Percentiles rank a stretch among this genome's conserved stretches.
These are phyloP conservation scores for Portunus trituberculatus DNA, from an alignment of 1,140 invertebrate genomes.

Conservation along the genomic window DNA sequence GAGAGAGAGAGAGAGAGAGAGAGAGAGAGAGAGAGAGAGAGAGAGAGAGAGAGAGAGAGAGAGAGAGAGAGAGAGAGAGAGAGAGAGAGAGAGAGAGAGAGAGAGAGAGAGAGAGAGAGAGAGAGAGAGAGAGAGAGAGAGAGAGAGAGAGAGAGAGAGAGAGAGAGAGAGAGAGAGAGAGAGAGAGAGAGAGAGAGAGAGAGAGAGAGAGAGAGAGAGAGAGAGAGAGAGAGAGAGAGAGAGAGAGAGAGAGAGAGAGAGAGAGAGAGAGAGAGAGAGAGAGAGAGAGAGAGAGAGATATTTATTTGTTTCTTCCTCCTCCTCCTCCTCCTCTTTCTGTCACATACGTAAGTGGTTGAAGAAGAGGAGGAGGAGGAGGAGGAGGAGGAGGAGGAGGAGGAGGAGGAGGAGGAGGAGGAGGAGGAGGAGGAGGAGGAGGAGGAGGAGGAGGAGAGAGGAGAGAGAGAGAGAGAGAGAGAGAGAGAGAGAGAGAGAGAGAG, in stretches of 20 bases:
- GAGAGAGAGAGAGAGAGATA: slow-evolving; percentile 17
- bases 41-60: slow-evolving; percentile 8
- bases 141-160: slow-evolving; percentile 29
- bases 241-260: background rate
- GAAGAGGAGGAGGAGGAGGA: background rate
- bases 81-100: background rate
- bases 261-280: slow-evolving; percentile 36
- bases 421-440: background rate
- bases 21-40: slow-evolving; percentile 38
- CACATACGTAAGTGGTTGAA: background rate
- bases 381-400: background rate
- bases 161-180: background rate
- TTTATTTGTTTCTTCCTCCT: too few relatives aligned
- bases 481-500: background rate
- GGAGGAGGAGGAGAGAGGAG: background rate
- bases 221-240: background rate
- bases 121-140: slow-evolving; percentile 34
- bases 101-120: slow-evolving; percentile 25
- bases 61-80: slow-evolving; percentile 35
- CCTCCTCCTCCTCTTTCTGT: too few relatives aligned
- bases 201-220: slow-evolving; percentile 42
- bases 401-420: background rate
- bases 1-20: slow-evolving; percentile 30
- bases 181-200: slow-evolving; percentile 21
- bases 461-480: slow-evolving; percentile 26